These are phyloP conservation scores for Nasua narica DNA, from an alignment of 2,797 vertebrate genomes.

Conservation along the genomic window DNA sequence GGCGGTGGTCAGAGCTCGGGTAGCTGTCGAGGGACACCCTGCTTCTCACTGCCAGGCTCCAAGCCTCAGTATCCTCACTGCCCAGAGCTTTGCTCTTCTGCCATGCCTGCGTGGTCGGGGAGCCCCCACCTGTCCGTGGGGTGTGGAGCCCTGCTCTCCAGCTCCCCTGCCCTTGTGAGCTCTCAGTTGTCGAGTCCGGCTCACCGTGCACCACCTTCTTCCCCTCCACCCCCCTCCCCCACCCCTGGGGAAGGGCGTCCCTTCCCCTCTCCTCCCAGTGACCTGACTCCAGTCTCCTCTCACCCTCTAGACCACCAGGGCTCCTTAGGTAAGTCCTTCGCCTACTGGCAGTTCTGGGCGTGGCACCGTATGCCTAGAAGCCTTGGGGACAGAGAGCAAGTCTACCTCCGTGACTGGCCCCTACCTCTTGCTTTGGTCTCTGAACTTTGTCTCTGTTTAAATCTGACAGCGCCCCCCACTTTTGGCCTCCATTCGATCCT, in stretches of 20 bases:
- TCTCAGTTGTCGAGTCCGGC: background rate
- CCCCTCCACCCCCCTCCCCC: rapidly evolving
- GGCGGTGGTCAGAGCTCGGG: background rate
- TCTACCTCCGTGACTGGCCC: background rate
- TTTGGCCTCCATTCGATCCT: background rate
- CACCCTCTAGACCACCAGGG: background rate
- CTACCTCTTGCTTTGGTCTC: background rate
- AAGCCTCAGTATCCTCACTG: background rate
- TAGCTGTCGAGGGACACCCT: background rate
- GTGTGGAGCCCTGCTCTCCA: background rate
- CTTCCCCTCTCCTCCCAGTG: rapidly evolving
- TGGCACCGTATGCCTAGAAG: background rate
- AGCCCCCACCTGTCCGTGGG: too few species aligned
- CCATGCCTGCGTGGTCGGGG: rapidly evolving
- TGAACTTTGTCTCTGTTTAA: background rate
- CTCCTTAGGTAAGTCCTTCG: background rate
- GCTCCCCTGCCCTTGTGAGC: background rate
- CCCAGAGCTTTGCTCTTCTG: background rate
- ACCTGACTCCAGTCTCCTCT: background rate
- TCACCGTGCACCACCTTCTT: background rate
- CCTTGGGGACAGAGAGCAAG: background rate
- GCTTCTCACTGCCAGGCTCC: background rate
- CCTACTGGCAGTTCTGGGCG: background rate
- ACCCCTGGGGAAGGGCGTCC: too few species aligned
- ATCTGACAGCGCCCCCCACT: background rate